Evolutionary conservation across 2,888 invertebrate genomes (phyloP), one percentile per base, ranked within the genome.

Genomic region (Caenorhabditis plicata): DNA sequence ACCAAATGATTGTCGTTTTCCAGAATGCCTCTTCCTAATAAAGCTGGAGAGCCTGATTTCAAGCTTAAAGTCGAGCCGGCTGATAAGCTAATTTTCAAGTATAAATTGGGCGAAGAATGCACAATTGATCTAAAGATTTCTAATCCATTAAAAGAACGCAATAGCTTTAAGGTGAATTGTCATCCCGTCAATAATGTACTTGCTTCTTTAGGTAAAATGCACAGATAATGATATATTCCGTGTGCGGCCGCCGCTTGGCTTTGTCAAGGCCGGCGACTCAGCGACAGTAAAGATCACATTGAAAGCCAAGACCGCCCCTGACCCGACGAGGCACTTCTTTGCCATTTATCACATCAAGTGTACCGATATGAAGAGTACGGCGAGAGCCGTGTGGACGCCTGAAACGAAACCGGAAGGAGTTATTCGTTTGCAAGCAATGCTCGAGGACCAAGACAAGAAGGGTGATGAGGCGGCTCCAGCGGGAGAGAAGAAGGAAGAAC

Each of bases 181-280:
- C 25, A 20, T 33, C 3, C 4, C 13, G 17, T 2, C 13, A 17
- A 26, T 22, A 36, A 17, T 8, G 27, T 26, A 13, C 7, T 4
- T 3, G 9, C 11, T 15, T 7, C 32, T 62, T 23, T 42, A 68
- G 68, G 58, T 70, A 15, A 75, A 71, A 33, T 71, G 71, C 56
- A 75, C 74, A 19, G 65, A 66, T 49, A 71, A 68, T 42, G 70
- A 71, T 2, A 60, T 73, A 49, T 75, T 74, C 50, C 74, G 74
- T 20, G 73, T 73, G n/a, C 71, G 73, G 32, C 73, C 72, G 25
- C 72, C 73, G 4, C 52, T 75, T 36, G 71, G 69, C 15, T 75
- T 68, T 49, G 36, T 73, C 27, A 61, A 63, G 27, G 48, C 72
- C 19, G 67, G 64, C 26, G 68, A 72, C 13, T 42, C 68, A 15